Percentiles rank a stretch among this genome's conserved stretches.
These are phyloP conservation scores for Chlorocebus sabaeus DNA, from an alignment of 2,113 vertebrate species.

Conservation along the genomic window DNA sequence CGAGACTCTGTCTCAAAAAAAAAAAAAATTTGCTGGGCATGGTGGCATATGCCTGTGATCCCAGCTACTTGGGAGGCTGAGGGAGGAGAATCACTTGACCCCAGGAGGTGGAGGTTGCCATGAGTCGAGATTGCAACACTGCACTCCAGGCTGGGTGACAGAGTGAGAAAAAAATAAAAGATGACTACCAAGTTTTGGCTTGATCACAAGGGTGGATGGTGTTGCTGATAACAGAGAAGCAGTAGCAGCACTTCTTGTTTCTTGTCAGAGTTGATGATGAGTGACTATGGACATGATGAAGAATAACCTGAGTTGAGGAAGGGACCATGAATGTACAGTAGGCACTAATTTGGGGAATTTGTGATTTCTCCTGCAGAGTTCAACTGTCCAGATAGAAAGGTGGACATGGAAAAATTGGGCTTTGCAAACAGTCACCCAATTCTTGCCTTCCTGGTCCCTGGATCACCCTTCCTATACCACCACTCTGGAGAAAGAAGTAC, in stretches of 20 bases:
- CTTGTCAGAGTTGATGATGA: background rate
- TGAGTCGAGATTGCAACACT: too few species aligned
- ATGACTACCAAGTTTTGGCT: background rate
- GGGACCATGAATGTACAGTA: background rate
- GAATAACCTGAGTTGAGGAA: background rate
- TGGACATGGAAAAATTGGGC: background rate
- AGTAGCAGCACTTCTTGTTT: background rate
- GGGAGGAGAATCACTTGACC: too few species aligned
- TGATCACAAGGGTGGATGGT: background rate
- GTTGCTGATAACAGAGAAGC: background rate
- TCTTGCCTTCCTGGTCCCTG: background rate
- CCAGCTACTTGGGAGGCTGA: too few species aligned
- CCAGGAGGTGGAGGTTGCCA: too few species aligned
- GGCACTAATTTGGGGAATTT: background rate
- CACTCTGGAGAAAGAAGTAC: background rate
- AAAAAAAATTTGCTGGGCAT: too few species aligned
- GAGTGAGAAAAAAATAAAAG: too few species aligned
- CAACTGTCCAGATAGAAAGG: background rate
- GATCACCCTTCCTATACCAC: background rate
- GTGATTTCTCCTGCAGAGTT: background rate
- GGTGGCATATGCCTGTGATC: too few species aligned
- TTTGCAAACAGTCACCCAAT: background rate
- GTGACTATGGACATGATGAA: background rate
- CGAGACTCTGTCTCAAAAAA: too few species aligned
- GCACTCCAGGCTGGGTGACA: too few species aligned